Conservation (phyloP, 2,888 invertebrate species). For the Zelleria hepariella region DNA sequence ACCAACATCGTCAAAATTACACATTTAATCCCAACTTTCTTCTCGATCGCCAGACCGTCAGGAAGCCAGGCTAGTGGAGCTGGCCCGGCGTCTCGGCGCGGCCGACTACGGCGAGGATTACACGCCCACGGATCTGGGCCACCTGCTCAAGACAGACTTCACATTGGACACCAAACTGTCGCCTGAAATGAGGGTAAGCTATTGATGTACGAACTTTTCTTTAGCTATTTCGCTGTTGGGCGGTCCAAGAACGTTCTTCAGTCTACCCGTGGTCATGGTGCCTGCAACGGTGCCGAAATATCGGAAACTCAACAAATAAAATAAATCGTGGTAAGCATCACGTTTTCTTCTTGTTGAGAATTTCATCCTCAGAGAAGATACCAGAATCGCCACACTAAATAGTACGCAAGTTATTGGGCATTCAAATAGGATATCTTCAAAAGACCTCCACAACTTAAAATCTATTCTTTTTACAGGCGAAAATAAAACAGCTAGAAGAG, state of each 20-base stretch:
- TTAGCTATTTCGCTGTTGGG: no score
- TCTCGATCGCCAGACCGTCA: slow-evolving; percentile 64
- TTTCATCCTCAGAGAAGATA: background rate
- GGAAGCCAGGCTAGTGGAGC: slow-evolving; percentile 63
- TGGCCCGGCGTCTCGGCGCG: slow-evolving; percentile 71
- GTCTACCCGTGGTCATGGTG: no score
- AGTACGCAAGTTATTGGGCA: background rate
- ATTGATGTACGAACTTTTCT: no score
- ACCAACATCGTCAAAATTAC: no score
- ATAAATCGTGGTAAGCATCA: no score
- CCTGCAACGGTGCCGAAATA: no score
- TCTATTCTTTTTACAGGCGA: slow-evolving; percentile 47
- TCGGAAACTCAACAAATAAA: no score
- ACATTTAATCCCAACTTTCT: no score
- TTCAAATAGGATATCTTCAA: background rate
- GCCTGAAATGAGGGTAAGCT: slow-evolving; percentile 61
- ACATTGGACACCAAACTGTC: slow-evolving; percentile 62
- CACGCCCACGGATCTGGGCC: slow-evolving; percentile 59
- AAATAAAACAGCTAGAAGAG: slow-evolving; percentile 52
- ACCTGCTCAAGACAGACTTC: slow-evolving; percentile 53
- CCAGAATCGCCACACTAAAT: background rate
- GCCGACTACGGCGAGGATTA: slow-evolving; percentile 81
- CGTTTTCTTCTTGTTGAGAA: no score
- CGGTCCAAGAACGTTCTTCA: no score
- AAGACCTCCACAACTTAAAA: background rate